A percentile compares a stretch with the other conserved stretches of the same genome.
These are phyloP conservation scores for Semnopithecus entellus DNA, from an alignment of 2,113 vertebrate species.

Conservation along the genomic window DNA sequence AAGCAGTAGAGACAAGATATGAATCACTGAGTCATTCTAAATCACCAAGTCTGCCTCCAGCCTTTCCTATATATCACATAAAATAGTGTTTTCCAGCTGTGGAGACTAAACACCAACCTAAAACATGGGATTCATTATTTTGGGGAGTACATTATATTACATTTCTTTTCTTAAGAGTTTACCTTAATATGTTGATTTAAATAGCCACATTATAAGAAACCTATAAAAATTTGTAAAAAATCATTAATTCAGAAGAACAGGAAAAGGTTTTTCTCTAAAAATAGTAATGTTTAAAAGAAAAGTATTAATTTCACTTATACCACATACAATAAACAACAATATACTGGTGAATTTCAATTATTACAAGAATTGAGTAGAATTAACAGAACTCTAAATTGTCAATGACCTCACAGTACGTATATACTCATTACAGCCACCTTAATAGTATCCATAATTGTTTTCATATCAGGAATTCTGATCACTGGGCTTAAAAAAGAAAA, in stretches of 20 bases:
- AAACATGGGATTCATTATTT: not conserved
- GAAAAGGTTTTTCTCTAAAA: not conserved
- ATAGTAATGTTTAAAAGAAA: not conserved
- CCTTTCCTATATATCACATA: not conserved
- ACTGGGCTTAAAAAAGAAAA: not conserved
- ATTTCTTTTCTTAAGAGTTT: not conserved
- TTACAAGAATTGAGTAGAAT: not conserved
- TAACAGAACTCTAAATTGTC: not conserved
- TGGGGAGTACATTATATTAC: rapidly evolving
- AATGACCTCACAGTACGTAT: not conserved
- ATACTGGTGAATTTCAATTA: not conserved
- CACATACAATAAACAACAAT: not conserved
- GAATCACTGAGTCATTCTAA: not conserved
- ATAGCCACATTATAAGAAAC: not conserved
- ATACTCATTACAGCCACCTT: not conserved
- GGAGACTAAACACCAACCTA: not conserved
- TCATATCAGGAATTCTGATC: not conserved
- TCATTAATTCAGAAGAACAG: not conserved
- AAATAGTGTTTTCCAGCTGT: not conserved
- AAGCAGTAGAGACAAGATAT: not conserved
- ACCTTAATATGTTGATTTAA: not conserved
- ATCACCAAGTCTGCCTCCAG: not conserved
- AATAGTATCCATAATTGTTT: not conserved
- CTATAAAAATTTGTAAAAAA: not conserved
- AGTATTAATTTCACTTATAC: not conserved